Conservation (phyloP, 2,888 invertebrate genomes). For the Chironomus tentans region DNA sequence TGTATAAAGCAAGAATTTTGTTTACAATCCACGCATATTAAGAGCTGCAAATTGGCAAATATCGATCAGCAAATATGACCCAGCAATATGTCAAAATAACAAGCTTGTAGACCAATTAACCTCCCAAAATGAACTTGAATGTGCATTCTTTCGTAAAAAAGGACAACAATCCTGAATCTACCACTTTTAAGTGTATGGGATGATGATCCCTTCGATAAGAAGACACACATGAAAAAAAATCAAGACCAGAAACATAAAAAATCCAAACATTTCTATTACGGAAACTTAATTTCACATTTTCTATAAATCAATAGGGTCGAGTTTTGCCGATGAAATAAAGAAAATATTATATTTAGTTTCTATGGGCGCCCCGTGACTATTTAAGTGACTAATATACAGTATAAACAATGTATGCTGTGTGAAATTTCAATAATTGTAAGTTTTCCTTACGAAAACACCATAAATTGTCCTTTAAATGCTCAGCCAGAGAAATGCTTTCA, state of each 20-base stretch:
- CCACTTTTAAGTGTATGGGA: too few relatives aligned
- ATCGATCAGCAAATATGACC: too few relatives aligned
- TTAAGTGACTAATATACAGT: not conserved
- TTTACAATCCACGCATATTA: too few relatives aligned
- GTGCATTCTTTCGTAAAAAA: too few relatives aligned
- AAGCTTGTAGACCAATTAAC: too few relatives aligned
- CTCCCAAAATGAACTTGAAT: too few relatives aligned
- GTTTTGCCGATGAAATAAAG: not conserved
- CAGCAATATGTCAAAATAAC: too few relatives aligned
- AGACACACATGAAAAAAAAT: not conserved
- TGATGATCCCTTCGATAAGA: not conserved
- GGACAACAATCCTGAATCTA: too few relatives aligned
- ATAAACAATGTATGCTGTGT: not conserved
- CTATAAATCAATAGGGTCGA: not conserved
- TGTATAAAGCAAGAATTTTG: too few relatives aligned
- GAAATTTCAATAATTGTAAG: not conserved
- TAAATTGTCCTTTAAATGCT: not conserved
- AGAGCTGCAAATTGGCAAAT: too few relatives aligned
- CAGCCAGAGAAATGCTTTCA: not conserved
- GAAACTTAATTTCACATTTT: not conserved
- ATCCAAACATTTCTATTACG: not conserved
- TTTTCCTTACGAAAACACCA: not conserved
- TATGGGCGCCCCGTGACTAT: slow-evolving; percentile 7
- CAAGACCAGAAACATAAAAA: not conserved
- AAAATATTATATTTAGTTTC: too few relatives aligned